Base-by-base conservation (phyloP, 1,140 invertebrate genomes). In the Aricia agestis region DNA sequence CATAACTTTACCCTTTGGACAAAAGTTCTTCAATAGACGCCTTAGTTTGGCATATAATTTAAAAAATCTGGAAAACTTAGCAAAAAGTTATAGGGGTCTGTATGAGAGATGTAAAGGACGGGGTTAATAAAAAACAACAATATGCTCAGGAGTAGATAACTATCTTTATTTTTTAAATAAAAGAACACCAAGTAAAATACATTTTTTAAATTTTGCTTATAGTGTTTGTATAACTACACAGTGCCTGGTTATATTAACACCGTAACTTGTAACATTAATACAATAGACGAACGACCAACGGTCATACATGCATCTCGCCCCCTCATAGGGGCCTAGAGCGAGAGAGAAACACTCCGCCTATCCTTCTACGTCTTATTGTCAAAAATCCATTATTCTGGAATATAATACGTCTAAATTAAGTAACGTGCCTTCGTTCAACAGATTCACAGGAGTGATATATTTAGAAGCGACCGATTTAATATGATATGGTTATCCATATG, bases 141-240 rank as follows among this genome's bases (percentile, higher is more conserved):
- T 81, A 73, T 89, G 89, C 87, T 87, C 87, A 83, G 85, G 86
- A 91, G 84, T 90, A 87, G 69, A 79, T 87, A 86, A 88, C 86
- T 91, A 89, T 87, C 78, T 91, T 91, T 89, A 91, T 89, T 89
- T 89, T 89, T 79, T 80, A 83, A 89, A 89, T 85, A 79, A 80
- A 80, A 88, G 86, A 85, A 82, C 86, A 89, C 83, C 87, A 89
- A 91, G 85, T 84, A 87, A 86, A 87, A 87, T 83, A 88, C 82
- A 85, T 80, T 84, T 89, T 86, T 82, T 85, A 86, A 89, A 85
- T 83, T 81, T 81, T 84, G 45, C 45, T 81, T 79, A 68, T 74
- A 78, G 81, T 83, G 83, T 74, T 72, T 85, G 81, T 86, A 83
- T 82, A 82, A 66, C 67, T 69, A 69, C 59, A 69, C 68, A 59